Percentiles rank a stretch among this genome's conserved stretches.
phyloP scores from a whole-genome alignment of 2,113 vertebrate species.

The Colaptes auratus region DNA sequence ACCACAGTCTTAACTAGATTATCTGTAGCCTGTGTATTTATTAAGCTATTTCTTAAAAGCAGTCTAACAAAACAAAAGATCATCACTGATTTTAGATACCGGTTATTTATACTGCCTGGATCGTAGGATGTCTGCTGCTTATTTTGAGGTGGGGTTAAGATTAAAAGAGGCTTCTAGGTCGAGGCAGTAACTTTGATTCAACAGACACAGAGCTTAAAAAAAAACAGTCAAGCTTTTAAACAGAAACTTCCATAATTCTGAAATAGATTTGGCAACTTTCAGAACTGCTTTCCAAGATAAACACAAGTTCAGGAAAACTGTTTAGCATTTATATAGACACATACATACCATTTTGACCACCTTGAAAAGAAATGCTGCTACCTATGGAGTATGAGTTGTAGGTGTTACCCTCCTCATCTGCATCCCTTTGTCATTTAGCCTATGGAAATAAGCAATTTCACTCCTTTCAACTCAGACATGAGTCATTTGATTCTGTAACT shows the following conservation, averaged over 20 bases:
- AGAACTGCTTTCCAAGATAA: not conserved
- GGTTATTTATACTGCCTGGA: not conserved
- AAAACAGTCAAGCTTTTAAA: not conserved
- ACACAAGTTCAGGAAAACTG: not conserved
- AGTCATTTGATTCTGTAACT: not conserved
- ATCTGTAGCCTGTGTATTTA: not conserved
- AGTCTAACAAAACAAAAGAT: not conserved
- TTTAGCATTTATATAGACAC: not conserved
- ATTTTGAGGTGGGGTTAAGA: not conserved
- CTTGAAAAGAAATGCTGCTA: not conserved
- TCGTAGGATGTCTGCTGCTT: not conserved
- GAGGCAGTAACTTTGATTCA: not conserved
- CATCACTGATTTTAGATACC: accelerated
- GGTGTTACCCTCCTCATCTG: not conserved
- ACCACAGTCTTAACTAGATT: not conserved
- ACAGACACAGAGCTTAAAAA: not conserved
- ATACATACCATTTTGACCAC: not conserved
- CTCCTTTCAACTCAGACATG: not conserved
- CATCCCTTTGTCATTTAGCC: not conserved
- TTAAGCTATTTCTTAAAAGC: not conserved
- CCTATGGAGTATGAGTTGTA: not conserved
- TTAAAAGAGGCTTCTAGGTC: not conserved
- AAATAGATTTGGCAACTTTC: not conserved
- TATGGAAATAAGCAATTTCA: not conserved
- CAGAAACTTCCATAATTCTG: not conserved